Base-by-base conservation (phyloP, 2,113 vertebrate species). In the Ciconia boyciana region DNA sequence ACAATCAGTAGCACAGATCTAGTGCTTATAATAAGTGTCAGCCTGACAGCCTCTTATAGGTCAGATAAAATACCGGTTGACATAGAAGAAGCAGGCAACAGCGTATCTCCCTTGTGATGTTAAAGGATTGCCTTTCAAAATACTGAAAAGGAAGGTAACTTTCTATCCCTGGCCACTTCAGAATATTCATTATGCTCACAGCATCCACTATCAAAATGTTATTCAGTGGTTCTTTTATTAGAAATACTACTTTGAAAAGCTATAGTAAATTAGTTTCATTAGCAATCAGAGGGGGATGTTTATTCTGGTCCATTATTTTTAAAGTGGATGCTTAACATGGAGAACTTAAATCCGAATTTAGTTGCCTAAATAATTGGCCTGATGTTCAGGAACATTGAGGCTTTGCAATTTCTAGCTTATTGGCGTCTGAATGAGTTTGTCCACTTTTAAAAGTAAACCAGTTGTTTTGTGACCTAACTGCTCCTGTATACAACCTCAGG, bases 201-300 rank as follows among this genome's bases (percentile, higher is more conserved):
- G 70, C 3, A 4, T 87, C 94, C 72, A 69, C 81, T 97, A 92
- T 91, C 93, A 92, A 97, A 97, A 94, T 95, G 77, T 94, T 95
- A 95, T 96, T 83, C 55, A 91, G 72, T 79, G 36, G 48, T 74
- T 94, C 93, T 94, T 90, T 97, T 96, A 94, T 83, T 97, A 61
- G 87, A 96, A 96, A 96, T 92, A 77, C 71, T 87, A 41, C 87
- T 84, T 83, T 94, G 82, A 97, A 93, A 97, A 94, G 90, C 92
- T 86, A 74, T 13, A 91, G 77, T 93, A 95, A 97, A 97, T 96
- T 95, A 93, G 76, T 90, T 98, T 97, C 89, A 89, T 96, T 97
- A 96, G 71, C 26, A n/a, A 79, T 79, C 79, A 66, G 82, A 95
- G 54, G 44, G 61, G 54, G 94, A 94, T 61, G 7, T 94, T 95